Percentiles rank a stretch among this genome's conserved stretches.
phyloP scores from a whole-genome alignment of 2,797 vertebrate species.

The Microtus agrestis region DNA sequence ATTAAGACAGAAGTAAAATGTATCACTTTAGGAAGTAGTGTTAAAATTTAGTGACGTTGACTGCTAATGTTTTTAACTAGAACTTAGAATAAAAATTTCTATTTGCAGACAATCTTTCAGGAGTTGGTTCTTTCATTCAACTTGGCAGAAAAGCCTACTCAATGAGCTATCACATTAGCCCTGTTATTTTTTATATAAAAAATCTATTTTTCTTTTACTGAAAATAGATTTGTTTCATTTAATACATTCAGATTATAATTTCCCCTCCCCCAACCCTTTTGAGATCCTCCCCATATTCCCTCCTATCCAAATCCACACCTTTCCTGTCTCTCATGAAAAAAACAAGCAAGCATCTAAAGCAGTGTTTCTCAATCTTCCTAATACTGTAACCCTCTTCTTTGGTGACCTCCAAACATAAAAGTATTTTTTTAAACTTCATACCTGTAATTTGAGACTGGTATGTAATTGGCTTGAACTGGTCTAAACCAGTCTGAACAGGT shows the following conservation, averaged over 20 bases:
- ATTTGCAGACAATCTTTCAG: not conserved
- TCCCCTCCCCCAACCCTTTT: not conserved
- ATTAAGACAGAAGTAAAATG: not conserved
- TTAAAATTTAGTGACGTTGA: not conserved
- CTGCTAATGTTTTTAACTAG: not conserved
- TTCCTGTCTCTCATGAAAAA: not conserved
- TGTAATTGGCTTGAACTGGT: no score
- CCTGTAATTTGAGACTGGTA: not conserved
- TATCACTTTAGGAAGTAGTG: not conserved
- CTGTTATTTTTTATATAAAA: not conserved
- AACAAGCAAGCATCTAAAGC: not conserved
- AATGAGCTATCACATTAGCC: not conserved
- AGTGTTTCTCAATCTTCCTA: not conserved
- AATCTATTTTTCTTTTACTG: not conserved
- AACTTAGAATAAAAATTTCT: not conserved
- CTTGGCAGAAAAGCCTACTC: no score
- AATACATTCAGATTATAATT: not conserved
- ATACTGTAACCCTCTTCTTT: not conserved
- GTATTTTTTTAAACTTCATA: not conserved
- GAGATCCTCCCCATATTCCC: not conserved
- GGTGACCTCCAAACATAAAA: not conserved
- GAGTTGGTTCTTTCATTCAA: not conserved
- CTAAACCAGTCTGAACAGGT: no score
- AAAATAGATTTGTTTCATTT: not conserved
- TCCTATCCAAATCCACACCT: not conserved